Percentiles rank a stretch among this genome's conserved stretches.
Evolutionary conservation across 2,113 vertebrate species (phyloP).

Genomic region (Coregonus clupeaformis): DNA sequence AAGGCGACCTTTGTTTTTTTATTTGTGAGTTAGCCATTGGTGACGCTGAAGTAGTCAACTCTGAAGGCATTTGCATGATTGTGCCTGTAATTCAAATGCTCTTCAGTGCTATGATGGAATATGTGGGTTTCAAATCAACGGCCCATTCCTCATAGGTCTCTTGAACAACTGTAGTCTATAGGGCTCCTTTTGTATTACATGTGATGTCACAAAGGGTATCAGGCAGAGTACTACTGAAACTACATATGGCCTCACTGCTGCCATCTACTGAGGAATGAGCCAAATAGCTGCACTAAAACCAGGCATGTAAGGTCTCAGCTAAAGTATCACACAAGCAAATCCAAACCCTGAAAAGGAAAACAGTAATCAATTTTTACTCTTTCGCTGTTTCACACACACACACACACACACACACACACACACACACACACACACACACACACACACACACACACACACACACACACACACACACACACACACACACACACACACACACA

Average conservation of each 20-base stretch:
- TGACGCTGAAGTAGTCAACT: conserved; percentile 26
- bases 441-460: neutral
- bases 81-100: conserved; percentile 3
- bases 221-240: neutral
- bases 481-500: neutral
- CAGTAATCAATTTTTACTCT: neutral
- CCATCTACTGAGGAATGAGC: conserved; percentile 53
- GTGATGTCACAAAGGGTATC: neutral
- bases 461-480: neutral
- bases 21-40: conserved; percentile 53
- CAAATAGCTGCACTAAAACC: conserved; percentile 5
- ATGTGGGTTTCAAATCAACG: conserved; percentile 33
- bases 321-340: neutral
- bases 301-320: neutral
- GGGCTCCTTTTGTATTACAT: conserved; percentile 40
- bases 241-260: conserved; percentile 59
- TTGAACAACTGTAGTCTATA: conserved; percentile 22
- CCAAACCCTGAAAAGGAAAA: neutral
- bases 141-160: conserved; percentile 51
- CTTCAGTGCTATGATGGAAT: conserved; percentile 7
- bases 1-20: conserved; percentile 27
- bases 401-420: neutral
- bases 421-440: neutral
- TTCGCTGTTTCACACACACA: too few species aligned
- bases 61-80: conserved; percentile 63